Base-by-base conservation (phyloP, 2,888 invertebrate genomes). In the Rosalia funebris region DNA sequence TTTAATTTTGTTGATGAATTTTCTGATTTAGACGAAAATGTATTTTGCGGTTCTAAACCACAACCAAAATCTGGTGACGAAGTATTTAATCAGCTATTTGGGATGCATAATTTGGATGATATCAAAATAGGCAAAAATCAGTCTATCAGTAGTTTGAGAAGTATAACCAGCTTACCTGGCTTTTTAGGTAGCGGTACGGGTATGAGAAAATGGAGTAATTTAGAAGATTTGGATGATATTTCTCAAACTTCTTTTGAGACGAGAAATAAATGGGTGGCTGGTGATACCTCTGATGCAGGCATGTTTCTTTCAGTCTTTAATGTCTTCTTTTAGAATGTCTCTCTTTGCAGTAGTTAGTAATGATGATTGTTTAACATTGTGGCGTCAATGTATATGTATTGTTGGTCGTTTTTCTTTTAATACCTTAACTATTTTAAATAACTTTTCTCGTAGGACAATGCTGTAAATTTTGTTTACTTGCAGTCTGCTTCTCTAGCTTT, bases 211-310 rank as follows among this genome's bases (percentile, higher is more conserved):
- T 82, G 81, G 81, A 70, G 72, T 41, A 80, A 78, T 68, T 46
- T 65, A 1, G 75, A 80, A 48, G 73, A 77, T 20, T 62, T 81
- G 54, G 77, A 80, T 66, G 72, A 72, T 17, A 66, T 75, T 58
- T 77, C 76, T 52, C 57, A 74, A 36, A 57, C 55, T 50, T 76
- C 76, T 25, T 48, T 44, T 54, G 70, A 69, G 58, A 65, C 65
- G 59, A 66, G 63, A 45, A 69, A 66, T 66, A 71, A 70, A 70
- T 77, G 78, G 80, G 74, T 77, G 65, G 61, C 76, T 72, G 81
- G 79, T 70, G 79, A 79, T 60, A 42, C 65, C 68, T 77, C 76
- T 65, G 78, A 79, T 66, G 66, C 79, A 81, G 81, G 81, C 81
- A 81, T 77, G 81, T 81, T 71, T 64, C 61, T 62, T 67, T 64